A percentile compares a stretch with the other conserved stretches of the same genome.
These are phyloP conservation scores for Strigops habroptila DNA, from an alignment of 2,113 vertebrate genomes.

Conservation along the genomic window DNA sequence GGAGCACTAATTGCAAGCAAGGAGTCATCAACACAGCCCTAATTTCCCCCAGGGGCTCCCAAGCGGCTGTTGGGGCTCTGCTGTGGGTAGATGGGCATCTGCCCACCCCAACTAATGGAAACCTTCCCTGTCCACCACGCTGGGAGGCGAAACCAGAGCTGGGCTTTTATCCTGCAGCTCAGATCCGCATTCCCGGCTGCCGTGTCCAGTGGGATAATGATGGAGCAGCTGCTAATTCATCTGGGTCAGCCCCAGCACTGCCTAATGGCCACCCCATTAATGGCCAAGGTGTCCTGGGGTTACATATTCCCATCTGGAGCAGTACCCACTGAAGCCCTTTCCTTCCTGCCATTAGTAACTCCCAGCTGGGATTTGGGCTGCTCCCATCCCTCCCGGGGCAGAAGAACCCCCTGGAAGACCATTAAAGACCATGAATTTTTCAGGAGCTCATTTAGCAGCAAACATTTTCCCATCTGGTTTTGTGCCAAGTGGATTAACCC, in stretches of 20 bases:
- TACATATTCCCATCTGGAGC: not conserved
- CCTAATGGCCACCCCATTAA: not conserved
- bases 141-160: not conserved
- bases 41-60: not conserved
- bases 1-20: not conserved
- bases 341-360: not conserved
- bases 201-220: rapidly evolving
- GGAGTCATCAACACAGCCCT: not conserved
- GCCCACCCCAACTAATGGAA: rapidly evolving
- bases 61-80: rapidly evolving
- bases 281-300: not conserved
- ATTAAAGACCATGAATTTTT: constrained; percentile 65
- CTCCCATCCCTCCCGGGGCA: not conserved
- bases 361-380: not conserved
- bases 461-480: not conserved
- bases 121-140: rapidly evolving
- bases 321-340: rapidly evolving
- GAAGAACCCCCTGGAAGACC: not conserved
- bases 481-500: not conserved
- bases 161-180: rapidly evolving
- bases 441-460: constrained; percentile 20
- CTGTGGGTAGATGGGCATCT: not conserved
- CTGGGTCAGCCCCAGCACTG: not conserved
- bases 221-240: not conserved
- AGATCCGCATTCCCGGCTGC: not conserved